These are phyloP conservation scores for Corythaixoides concolor DNA, from an alignment of 2,113 vertebrate species.

Conservation along the genomic window DNA sequence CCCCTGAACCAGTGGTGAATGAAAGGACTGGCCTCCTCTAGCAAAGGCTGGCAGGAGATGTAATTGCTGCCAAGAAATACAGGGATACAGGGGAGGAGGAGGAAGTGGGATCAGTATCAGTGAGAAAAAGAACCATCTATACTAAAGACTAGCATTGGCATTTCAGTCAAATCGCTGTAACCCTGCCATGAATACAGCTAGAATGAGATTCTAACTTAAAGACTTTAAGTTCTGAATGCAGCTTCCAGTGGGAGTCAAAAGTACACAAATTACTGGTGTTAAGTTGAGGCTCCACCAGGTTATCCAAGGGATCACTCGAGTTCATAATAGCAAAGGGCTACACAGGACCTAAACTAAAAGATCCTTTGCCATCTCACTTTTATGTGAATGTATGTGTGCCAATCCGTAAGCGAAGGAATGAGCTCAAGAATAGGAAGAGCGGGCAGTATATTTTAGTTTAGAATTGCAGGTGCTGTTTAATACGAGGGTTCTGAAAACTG, in stretches of 20 bases:
- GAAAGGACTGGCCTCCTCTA: not conserved
- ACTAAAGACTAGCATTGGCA: not conserved
- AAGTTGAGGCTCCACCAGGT: not conserved
- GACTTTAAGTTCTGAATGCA: not conserved
- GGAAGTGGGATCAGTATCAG: not conserved
- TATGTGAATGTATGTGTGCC: rapidly evolving
- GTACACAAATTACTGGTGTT: not conserved
- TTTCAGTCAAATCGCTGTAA: not conserved
- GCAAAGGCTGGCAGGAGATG: not conserved
- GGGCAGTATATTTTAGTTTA: not conserved
- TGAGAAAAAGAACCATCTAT: not conserved
- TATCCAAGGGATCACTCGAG: not conserved
- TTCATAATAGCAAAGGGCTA: not conserved
- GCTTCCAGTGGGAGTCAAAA: not conserved
- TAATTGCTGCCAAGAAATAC: not conserved
- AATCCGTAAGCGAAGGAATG: not conserved
- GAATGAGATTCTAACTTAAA: not conserved
- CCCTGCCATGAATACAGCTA: not conserved
- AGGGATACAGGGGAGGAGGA: not conserved
- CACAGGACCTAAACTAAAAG: not conserved
- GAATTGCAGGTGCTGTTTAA: not conserved
- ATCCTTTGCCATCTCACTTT: not conserved
- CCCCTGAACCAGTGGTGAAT: not conserved
- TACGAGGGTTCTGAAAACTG: not conserved
- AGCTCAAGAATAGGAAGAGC: not conserved